These are phyloP conservation scores for Luperina testacea DNA, from an alignment of 2,888 invertebrate genomes.

Conservation along the genomic window DNA sequence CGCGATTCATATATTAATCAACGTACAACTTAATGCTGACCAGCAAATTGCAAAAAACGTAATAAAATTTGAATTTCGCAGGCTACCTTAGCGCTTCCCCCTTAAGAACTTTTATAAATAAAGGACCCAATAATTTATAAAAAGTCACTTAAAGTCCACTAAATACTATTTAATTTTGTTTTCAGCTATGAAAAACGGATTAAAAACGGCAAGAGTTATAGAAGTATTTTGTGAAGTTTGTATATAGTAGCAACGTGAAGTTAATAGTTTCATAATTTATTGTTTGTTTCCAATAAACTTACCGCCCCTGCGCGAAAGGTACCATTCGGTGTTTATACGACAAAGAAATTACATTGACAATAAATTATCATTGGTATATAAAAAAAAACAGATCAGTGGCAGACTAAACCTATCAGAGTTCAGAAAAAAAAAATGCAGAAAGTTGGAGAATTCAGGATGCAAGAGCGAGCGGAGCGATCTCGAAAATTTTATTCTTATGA, in stretches of 20 bases:
- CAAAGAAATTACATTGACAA: not conserved
- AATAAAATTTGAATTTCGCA: too few relatives aligned
- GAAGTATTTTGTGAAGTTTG: conserved; percentile 35
- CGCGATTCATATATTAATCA: too few relatives aligned
- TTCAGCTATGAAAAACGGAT: conserved; percentile 13
- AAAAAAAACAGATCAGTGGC: not conserved
- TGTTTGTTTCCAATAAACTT: conserved; percentile 43
- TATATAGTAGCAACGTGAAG: conserved; percentile 43
- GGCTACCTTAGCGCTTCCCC: too few relatives aligned
- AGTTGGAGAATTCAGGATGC: too few relatives aligned
- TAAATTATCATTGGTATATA: not conserved
- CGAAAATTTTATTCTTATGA: not conserved
- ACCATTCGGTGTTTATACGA: conserved; percentile 17
- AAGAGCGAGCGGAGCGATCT: not conserved
- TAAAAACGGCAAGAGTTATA: conserved; percentile 3
- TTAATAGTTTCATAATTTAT: conserved; percentile 51
- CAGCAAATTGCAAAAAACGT: too few relatives aligned
- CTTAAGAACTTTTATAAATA: too few relatives aligned
- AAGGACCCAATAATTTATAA: too few relatives aligned
- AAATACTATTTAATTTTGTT: conserved; percentile 9
- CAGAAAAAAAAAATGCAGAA: too few relatives aligned
- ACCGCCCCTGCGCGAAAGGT: not conserved
- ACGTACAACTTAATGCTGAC: too few relatives aligned
- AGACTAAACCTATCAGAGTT: too few relatives aligned
- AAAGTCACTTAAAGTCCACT: not conserved